Base-by-base conservation (phyloP, 2,113 vertebrate genomes). In the Spilogale gracilis region DNA sequence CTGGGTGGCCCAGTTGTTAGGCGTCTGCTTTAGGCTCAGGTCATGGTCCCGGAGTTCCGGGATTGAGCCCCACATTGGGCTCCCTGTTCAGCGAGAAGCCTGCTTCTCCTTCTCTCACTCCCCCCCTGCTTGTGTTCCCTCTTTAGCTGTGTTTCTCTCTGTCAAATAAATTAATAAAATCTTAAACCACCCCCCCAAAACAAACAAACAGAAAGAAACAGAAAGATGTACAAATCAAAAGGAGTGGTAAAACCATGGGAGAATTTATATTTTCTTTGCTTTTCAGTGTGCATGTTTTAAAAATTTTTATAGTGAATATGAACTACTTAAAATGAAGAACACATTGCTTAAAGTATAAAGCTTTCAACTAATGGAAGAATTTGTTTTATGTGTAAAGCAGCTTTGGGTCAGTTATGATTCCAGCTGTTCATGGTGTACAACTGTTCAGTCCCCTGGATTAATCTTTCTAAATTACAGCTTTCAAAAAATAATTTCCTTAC, bases 381-480 rank as follows among this genome's bases (percentile, higher is more conserved):
- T 94, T 67, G 63, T 86, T 87, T 94, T 86, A 38, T 84, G 21
- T 61, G 12, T 78, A 45, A 82, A 80, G 43, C 1, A 76, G 18
- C 9, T 67, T 74, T 23, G 13, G 32, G 14, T 43, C 23, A 76
- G 18, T 81, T 17, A 45, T 69, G 14, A 94, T 88, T 95, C 43
- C 32, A 63, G 3, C n/a, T 95, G 54, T 94, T 25, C 56, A 56
- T 4, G 43, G 18, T 43, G 10, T 48, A 32, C 3, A 74, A 91
- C 17, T 67, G 8, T 94, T 89, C n/a, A 43, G 25, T 43, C 8
- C 18, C 60, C 30, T 94, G 17, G 10, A 56, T 81, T 78, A 81
- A 89, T 81, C 65, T 97, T 93, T 78, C 45, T 92, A 94, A 89
- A 89, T 92, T 92, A 71, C 17, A 82, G 63, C 56, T 85, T 97